Evolutionary conservation across 2,888 invertebrate genomes (phyloP).

Genomic region (Anarsia innoxiella): DNA sequence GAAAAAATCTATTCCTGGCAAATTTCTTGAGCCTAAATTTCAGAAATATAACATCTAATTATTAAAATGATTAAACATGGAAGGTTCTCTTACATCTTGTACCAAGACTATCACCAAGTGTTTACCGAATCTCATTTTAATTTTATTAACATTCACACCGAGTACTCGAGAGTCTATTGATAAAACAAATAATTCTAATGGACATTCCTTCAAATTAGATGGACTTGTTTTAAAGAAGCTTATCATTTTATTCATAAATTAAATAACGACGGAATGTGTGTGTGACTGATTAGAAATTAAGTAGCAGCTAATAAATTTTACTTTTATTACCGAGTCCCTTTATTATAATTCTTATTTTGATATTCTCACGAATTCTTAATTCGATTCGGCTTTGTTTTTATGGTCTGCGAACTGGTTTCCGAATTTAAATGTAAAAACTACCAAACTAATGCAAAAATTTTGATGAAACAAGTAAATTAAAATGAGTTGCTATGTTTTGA

Average conservation of each 20-base stretch:
- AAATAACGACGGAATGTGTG: slow-evolving; percentile 20
- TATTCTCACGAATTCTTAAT: too few relatives aligned
- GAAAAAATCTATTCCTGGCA: too few relatives aligned
- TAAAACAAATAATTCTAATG: slow-evolving; percentile 46
- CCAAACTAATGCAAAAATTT: too few relatives aligned
- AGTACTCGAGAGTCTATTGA: slow-evolving; percentile 29
- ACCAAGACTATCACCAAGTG: slow-evolving; percentile 20
- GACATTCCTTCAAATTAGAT: slow-evolving; percentile 38
- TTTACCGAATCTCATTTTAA: slow-evolving; percentile 38
- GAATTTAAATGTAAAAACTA: too few relatives aligned
- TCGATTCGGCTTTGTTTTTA: too few relatives aligned
- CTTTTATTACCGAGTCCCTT: slow-evolving; percentile 18
- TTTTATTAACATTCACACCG: slow-evolving; percentile 40
- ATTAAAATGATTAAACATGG: too few relatives aligned
- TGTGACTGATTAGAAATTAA: slow-evolving; percentile 31
- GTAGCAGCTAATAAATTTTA: slow-evolving; percentile 32
- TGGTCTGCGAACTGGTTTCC: too few relatives aligned
- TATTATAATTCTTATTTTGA: too few relatives aligned
- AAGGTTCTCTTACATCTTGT: slow-evolving; percentile 5
- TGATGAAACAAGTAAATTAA: too few relatives aligned
- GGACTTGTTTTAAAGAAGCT: slow-evolving; percentile 26
- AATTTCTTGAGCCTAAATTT: too few relatives aligned
- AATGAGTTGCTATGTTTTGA: too few relatives aligned
- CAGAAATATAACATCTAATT: too few relatives aligned
- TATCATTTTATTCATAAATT: slow-evolving; percentile 31